Base-by-base conservation (phyloP, 2,113 vertebrate genomes). In the Oreochromis niloticus region DNA sequence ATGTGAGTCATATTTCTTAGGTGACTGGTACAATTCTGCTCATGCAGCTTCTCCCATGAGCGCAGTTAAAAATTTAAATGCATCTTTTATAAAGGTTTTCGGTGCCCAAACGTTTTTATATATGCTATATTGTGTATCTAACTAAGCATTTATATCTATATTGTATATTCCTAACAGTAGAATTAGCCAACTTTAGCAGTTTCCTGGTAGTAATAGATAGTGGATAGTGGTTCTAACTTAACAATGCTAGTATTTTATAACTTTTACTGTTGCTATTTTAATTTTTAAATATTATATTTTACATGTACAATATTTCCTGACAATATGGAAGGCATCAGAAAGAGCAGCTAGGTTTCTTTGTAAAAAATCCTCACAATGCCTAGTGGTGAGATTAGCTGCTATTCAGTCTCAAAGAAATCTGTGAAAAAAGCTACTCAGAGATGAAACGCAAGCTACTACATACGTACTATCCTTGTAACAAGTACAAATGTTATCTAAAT, bases 151-250 rank as follows among this genome's bases (percentile, higher is more conserved):
- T 73, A 22, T 17, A 17, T 73, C 80, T 79, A 55, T 11, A 50
- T 30, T 16, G 36, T 66, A 48, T n/a, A 24, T 41, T 7, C 9
- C 32, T 24, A 78, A 66, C 24, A 32, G 87, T n/a, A 46, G 68
- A 55, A 85, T 78, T 52, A 59, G 30, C 84, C 63, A 34, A 57
- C 75, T 81, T 82, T 57, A 57, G 39, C 22, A 17, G 13, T 5
- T 68, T 66, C 16, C 27, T 66, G 61, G 32, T 66, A 36, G 32
- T 66, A 36, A 66, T 66, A 66, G 61, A n/a, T 66, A 66, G 59
- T 63, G 6, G 9, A 63, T 63, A 36, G 61, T 66, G 4, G 19
- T 39, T 10, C 6, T 50, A 16, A 24, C 34, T 43, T 24, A 52
- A 39, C 46, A 66, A 14, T 43, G 39, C 32, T 41, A 68, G 9